Base-by-base conservation (phyloP, 2,888 invertebrate species). In the Heliconius charithonia region DNA sequence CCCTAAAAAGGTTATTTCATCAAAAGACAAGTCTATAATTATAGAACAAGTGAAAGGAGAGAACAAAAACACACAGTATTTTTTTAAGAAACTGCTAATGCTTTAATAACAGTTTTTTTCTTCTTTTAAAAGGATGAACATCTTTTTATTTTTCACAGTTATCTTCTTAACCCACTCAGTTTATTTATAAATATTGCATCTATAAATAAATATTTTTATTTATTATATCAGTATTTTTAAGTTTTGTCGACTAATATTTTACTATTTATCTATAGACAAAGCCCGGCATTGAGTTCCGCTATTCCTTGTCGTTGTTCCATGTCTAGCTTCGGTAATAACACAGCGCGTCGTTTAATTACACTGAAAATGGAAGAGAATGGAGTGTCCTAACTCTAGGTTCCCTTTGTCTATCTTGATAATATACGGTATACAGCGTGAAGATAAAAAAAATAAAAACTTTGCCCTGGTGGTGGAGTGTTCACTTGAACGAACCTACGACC, bases 61-160 rank as follows among this genome's bases (percentile, higher is more conserved):
- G 70, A 76, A 67, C 67, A 76, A 67, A 76, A 67, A 59, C 72
- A 41, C 67, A 67, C 37, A 19, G 67, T 67, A 69, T 69, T 59
- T 76, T 69, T 69, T 69, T 59, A 13, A 51, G 56, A 51, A 69
- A 59, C 12, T 32, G 59, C 37, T 59, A 59, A 16, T 59, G 37
- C 72, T 59, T 32, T 72, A 59, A 72, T 59, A 32, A 32, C n/a
- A 32, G 22, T 9, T 59, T 59, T 37, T 59, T n/a, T 72, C 59
- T 72, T 13, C 13, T 16, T 69, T 69, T 45, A 69, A 69, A 25
- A 69, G 3, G 69, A 37, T 56, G 10, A 25, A 37, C 25, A n/a
- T 72, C 72, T 69, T 72, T 59, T 59, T 72, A 4, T 25, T 32
- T 72, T 59, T 19, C n/a, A 25, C 37, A 7, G 22, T 72, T 59